Percentiles rank a stretch among this genome's conserved stretches.
phyloP scores from a whole-genome alignment of 92 coral and sea anemone species.

The Desmophyllum pertusum region DNA sequence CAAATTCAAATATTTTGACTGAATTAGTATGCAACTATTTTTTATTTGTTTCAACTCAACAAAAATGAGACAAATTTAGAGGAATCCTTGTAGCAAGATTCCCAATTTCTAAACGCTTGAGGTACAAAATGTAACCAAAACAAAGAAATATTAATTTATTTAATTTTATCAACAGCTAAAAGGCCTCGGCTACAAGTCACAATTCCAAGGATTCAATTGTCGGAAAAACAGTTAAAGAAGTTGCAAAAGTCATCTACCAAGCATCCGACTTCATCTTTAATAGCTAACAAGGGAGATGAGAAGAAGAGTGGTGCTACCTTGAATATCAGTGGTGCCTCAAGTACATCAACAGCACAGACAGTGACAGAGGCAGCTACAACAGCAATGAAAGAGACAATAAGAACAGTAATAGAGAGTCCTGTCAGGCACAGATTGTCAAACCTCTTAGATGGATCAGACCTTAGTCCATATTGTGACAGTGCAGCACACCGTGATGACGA shows the following conservation, averaged over 20 bases:
- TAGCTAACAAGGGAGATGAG: neutral
- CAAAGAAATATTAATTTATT: neutral
- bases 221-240: slow-evolving; percentile 1
- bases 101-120: too few species aligned
- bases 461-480: neutral
- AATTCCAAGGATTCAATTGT: neutral
- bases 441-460: slow-evolving; percentile 22
- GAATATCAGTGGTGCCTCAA: neutral
- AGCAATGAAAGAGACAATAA: neutral
- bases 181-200: slow-evolving; percentile 4
- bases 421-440: slow-evolving; percentile 29
- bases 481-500: neutral
- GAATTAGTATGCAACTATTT: too few species aligned
- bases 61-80: too few species aligned
- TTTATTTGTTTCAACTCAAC: too few species aligned
- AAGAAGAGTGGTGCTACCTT: neutral
- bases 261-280: neutral
- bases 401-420: slow-evolving; percentile 9
- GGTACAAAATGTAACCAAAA: too few species aligned
- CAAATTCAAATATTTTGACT: too few species aligned
- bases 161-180: neutral
- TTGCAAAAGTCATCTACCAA: neutral
- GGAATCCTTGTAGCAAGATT: too few species aligned
- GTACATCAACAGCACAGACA: neutral
- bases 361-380: neutral